Conservation (phyloP, 2,797 vertebrate species). For the Xiphorhynchus erythropygius region DNA sequence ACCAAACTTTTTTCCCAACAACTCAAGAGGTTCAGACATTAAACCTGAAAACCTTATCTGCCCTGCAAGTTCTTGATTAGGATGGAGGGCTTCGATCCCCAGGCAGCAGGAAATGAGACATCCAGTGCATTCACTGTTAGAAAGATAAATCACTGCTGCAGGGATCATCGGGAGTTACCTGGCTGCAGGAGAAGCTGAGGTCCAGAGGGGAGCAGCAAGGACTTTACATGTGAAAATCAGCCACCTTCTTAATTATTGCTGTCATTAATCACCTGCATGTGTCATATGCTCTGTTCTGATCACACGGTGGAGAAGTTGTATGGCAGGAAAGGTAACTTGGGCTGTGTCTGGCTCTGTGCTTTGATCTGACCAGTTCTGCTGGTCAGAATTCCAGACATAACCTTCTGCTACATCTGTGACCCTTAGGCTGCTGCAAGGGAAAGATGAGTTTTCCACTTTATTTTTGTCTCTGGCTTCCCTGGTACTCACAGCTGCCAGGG, state of each 20-base stretch:
- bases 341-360: not conserved
- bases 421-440: not conserved
- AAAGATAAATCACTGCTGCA: slow-evolving; percentile 30
- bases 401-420: not conserved
- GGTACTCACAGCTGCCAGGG: not conserved
- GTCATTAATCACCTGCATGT: not conserved
- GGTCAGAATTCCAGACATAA: not conserved
- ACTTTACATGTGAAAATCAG: not conserved
- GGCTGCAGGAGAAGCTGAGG: not conserved
- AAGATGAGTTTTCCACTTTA: not conserved
- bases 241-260: slow-evolving; percentile 9
- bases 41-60: not conserved
- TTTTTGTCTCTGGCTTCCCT: not conserved
- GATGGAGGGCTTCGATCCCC: not conserved
- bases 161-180: not conserved
- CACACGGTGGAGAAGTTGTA: not conserved
- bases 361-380: not conserved
- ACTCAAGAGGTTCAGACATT: not conserved
- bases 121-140: not conserved
- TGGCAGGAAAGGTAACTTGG: not conserved
- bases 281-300: not conserved
- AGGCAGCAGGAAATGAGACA: not conserved
- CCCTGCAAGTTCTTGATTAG: not conserved
- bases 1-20: not conserved
- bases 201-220: not conserved